Evolutionary conservation across 2,113 vertebrate genomes (phyloP), one percentile per base, ranked within the genome.

Genomic region (Lagopus muta): DNA sequence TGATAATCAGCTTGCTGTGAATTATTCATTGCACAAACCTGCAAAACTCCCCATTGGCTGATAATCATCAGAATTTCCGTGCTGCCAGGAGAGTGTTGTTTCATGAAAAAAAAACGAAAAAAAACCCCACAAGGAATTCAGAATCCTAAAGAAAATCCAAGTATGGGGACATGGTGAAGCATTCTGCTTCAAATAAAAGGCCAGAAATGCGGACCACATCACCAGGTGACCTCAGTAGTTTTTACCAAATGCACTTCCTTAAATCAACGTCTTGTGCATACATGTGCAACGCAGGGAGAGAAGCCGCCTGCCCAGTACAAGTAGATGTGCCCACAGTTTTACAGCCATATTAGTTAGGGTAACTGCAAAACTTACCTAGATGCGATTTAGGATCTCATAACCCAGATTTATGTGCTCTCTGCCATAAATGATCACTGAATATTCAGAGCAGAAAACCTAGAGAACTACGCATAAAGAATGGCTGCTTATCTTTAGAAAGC

Each of bases 391-490:
- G 57, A 60, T 28, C 70, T 90, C 82, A 60, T 83, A 60, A 81
- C 11, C 19, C 85, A 83, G 79, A 80, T 88, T 92, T 86, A 55
- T 69, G 4, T 48, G n/a, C 6, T 2, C 55, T 80, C 20, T 86
- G 60, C 82, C 79, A 6, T 58, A 62, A 85, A 55, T 65, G 14
- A 42, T 67, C 72, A 30, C 32, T 50, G 64, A 78, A 47, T n/a
- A 83, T 83, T 81, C 65, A 84, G 86, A 88, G 73, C 77, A 88
- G 86, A 70, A 90, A 95, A 36, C 16, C 42, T 67, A 81, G 28
- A 72, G 69, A 81, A 42, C 47, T 55, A 5, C 15, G 48, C 28
- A 12, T 81, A 69, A 77, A 72, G 76, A 86, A 86, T 20, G 32
- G 48, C 17, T 75, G 19, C 30, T 62, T 14, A 15, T 42, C 58